Percentiles rank a stretch among this genome's conserved stretches.
Evolutionary conservation across 1,140 invertebrate species (phyloP).

Genomic region (Xylocopa sonorina): DNA sequence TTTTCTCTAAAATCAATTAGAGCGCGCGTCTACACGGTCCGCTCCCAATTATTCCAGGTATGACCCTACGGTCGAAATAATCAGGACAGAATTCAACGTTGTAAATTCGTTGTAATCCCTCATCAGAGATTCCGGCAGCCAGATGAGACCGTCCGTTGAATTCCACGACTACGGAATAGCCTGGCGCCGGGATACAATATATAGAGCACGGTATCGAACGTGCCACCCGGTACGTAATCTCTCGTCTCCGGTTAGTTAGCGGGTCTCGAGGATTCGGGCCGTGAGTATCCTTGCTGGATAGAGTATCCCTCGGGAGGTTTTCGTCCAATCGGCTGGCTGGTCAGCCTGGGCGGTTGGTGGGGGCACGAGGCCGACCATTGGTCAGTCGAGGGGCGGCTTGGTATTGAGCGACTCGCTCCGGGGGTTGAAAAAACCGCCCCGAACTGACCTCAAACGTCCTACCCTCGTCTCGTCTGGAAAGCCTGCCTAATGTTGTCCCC

Average conservation of each 20-base stretch:
- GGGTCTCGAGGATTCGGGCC: conserved; percentile 74
- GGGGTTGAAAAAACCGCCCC: conserved; percentile 81
- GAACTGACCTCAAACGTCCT: conserved; percentile 82
- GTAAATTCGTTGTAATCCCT: conserved; percentile 66
- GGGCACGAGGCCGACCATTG: conserved; percentile 78
- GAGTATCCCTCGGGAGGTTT: conserved; percentile 78
- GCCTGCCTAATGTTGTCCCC: conserved; percentile 76
- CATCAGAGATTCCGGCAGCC: conserved; percentile 61
- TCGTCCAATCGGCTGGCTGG: conserved; percentile 80
- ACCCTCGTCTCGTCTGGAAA: conserved; percentile 79
- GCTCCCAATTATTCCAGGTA: conserved; percentile 27
- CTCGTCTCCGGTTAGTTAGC: conserved; percentile 78
- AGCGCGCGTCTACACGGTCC: not conserved
- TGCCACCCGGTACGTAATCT: conserved; percentile 77
- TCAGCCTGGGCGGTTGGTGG: conserved; percentile 75
- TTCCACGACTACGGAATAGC: conserved; percentile 42
- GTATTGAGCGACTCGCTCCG: conserved; percentile 80
- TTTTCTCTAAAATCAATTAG: conserved; percentile 57
- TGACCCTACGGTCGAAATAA: conserved; percentile 45
- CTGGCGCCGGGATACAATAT: conserved; percentile 26
- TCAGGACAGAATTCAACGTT: conserved; percentile 46
- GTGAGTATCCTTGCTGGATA: conserved; percentile 73
- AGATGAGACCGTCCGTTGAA: conserved; percentile 55
- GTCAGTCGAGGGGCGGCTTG: conserved; percentile 77
- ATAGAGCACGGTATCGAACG: conserved; percentile 48